Evolutionary conservation across 2,113 vertebrate species (phyloP).

Genomic region (Monarcha castaneiventris): DNA sequence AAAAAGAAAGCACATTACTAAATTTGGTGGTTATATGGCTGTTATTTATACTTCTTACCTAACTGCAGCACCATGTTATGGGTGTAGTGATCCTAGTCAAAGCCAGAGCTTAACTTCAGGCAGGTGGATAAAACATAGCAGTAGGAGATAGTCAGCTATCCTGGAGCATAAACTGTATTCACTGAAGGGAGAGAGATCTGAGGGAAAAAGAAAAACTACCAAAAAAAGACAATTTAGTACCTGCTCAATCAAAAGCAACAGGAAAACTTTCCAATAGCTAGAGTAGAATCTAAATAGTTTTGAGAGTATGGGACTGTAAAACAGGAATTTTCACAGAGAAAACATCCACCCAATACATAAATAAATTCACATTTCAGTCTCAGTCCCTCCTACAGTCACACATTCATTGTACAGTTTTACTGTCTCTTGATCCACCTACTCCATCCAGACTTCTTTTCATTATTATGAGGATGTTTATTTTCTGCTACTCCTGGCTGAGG

Average conservation of each 20-base stretch:
- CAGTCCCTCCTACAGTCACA: neutral
- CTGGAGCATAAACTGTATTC: neutral
- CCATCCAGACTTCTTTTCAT: neutral
- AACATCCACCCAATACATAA: accelerated
- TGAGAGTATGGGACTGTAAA: neutral
- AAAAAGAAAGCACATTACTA: neutral
- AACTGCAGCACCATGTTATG: neutral
- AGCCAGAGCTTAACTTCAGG: neutral
- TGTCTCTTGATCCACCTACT: neutral
- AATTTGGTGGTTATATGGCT: neutral
- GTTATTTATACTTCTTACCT: neutral
- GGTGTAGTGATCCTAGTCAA: neutral
- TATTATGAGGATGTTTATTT: neutral
- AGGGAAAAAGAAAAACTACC: neutral
- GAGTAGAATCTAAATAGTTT: neutral
- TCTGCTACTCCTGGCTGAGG: neutral
- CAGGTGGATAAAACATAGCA: neutral
- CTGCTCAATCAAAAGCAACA: neutral
- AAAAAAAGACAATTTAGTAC: neutral
- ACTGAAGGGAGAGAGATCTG: neutral
- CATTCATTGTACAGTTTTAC: neutral
- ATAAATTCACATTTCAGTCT: neutral
- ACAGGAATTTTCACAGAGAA: neutral
- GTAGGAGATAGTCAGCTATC: neutral
- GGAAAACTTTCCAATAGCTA: neutral